Percentiles rank a stretch among this genome's conserved stretches.
These are phyloP conservation scores for Oreochromis aureus DNA, from an alignment of 2,113 vertebrate species.

Conservation along the genomic window DNA sequence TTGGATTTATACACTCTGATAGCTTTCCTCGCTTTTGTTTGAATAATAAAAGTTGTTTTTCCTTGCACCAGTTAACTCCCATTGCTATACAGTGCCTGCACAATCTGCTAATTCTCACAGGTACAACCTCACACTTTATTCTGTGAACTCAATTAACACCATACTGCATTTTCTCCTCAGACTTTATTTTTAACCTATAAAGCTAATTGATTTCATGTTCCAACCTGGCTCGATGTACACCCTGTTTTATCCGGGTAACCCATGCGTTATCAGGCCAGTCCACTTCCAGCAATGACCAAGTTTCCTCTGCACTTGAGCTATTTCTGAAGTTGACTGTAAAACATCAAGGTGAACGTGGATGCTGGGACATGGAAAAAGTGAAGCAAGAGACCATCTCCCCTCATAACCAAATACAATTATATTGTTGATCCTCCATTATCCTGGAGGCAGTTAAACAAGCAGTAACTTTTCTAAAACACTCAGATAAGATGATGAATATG, in stretches of 20 bases:
- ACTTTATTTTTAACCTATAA: constrained; percentile 65
- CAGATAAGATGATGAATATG: constrained; percentile 24
- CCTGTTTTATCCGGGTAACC: constrained; percentile 20
- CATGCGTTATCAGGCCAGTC: constrained; percentile 29
- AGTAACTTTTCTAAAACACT: constrained; percentile 36
- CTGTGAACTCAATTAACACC: constrained; percentile 80
- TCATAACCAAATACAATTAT: constrained; percentile 2
- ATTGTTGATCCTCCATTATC: constrained; percentile 38
- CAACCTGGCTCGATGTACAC: constrained; percentile 14
- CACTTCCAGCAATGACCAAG: neutral
- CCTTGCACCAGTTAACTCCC: constrained; percentile 44
- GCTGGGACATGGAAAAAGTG: neutral
- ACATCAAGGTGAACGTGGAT: neutral
- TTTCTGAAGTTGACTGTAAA: neutral
- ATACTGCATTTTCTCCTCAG: constrained; percentile 44
- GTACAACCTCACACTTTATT: constrained; percentile 64
- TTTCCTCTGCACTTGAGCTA: constrained; percentile 1
- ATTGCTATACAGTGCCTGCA: constrained; percentile 18
- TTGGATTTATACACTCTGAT: neutral
- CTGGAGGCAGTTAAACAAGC: constrained; percentile 15
- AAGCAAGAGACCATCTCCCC: neutral
- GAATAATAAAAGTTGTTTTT: constrained; percentile 18
- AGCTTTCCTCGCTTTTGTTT: neutral
- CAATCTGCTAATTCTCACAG: constrained; percentile 69
- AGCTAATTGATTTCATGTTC: constrained; percentile 65